Evolutionary conservation across 2,888 invertebrate genomes (phyloP).

Genomic region (Helobdella robusta): DNA sequence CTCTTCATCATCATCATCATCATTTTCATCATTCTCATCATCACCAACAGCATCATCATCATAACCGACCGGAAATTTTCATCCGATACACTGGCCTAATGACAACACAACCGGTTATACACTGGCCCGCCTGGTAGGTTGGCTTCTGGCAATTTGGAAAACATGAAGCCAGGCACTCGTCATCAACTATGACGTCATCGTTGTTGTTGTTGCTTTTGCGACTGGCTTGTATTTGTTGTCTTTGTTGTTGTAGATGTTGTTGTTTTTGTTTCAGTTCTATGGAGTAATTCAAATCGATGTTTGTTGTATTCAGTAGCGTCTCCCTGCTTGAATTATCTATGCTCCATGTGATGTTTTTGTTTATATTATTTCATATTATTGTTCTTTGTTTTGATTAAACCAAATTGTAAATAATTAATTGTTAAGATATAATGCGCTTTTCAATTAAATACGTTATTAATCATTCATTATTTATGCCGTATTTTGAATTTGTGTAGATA

Average conservation of each 20-base stretch:
- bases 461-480: no score
- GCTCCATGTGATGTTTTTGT: no score
- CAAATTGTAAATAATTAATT: no score
- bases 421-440: no score
- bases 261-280: no score
- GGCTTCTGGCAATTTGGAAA: slow-evolving; percentile 28
- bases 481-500: no score
- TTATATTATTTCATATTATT: no score
- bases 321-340: no score
- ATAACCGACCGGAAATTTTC: slow-evolving; percentile 24
- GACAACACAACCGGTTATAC: slow-evolving; percentile 22
- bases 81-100: slow-evolving; percentile 24
- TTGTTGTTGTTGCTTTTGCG: not conserved
- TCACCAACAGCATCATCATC: not conserved
- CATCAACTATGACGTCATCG: not conserved
- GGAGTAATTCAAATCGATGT: no score
- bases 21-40: slow-evolving; percentile 2
- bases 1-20: slow-evolving; percentile 14
- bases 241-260: not conserved
- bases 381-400: no score
- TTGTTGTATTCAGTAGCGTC: no score
- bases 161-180: slow-evolving; percentile 25
- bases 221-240: not conserved
- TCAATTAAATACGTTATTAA: no score
- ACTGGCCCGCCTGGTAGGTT: slow-evolving; percentile 25